Evolutionary conservation across 2,888 invertebrate genomes (phyloP).

Genomic region (Apodemia zela): DNA sequence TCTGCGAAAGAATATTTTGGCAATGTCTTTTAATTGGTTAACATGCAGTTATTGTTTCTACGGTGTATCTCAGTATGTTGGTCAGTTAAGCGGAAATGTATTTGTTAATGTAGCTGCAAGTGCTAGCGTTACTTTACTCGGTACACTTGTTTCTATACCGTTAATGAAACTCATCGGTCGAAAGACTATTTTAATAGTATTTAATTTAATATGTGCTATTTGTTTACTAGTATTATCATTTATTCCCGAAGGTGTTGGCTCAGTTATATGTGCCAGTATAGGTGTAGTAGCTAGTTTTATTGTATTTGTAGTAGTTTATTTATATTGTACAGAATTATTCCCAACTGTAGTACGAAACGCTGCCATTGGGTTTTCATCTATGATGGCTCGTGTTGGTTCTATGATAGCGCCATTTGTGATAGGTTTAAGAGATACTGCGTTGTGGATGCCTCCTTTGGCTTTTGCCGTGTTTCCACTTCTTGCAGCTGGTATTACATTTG

Average conservation of each 20-base stretch:
- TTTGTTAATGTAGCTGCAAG: slow-evolving; percentile 91
- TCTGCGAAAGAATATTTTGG: slow-evolving; percentile 84
- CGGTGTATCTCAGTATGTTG: slow-evolving; percentile 91
- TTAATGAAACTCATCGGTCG: slow-evolving; percentile 84
- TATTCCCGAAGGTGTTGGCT: slow-evolving; percentile 60
- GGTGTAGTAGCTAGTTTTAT: slow-evolving; percentile 91
- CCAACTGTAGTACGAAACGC: slow-evolving; percentile 94
- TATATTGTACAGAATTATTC: slow-evolving; percentile 92
- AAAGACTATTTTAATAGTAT: slow-evolving; percentile 82
- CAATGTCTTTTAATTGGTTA: slow-evolving; percentile 88
- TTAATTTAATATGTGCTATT: slow-evolving; percentile 81
- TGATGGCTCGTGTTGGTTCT: slow-evolving; percentile 92
- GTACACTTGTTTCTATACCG: slow-evolving; percentile 82
- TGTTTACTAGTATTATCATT: slow-evolving; percentile 82
- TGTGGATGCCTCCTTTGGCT: slow-evolving; percentile 84
- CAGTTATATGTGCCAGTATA: slow-evolving; percentile 83
- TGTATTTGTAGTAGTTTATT: slow-evolving; percentile 91
- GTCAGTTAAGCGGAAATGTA: slow-evolving; percentile 88
- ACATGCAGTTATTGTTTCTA: slow-evolving; percentile 89
- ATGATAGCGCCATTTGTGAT: slow-evolving; percentile 92
- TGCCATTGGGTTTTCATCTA: slow-evolving; percentile 93
- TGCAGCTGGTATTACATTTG: slow-evolving; percentile 70
- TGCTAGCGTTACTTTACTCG: slow-evolving; percentile 81
- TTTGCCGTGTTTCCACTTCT: slow-evolving; percentile 86
- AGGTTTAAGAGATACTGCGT: slow-evolving; percentile 66